These are phyloP conservation scores for Ommatoiulus sabulosus DNA, from an alignment of 2,888 invertebrate genomes.

Conservation along the genomic window DNA sequence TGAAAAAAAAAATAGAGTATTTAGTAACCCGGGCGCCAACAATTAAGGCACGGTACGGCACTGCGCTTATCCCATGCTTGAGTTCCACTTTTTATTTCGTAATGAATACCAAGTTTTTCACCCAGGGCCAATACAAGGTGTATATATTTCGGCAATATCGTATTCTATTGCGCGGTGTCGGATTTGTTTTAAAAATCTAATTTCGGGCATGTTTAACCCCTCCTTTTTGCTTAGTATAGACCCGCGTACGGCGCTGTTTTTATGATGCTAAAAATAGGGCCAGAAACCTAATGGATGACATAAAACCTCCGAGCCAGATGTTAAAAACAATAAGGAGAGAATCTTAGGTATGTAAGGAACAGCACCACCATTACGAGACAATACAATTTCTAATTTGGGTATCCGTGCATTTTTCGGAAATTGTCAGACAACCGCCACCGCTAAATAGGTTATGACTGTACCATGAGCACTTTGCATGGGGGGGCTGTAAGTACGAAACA, in stretches of 20 bases:
- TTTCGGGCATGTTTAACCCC: conserved; percentile 24
- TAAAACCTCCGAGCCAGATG: conserved; percentile 53
- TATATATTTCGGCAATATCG: conserved; percentile 34
- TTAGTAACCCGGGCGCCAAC: too few relatives aligned
- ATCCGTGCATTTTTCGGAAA: conserved; percentile 44
- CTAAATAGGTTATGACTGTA: conserved; percentile 47
- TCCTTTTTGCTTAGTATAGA: background rate
- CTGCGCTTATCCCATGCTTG: background rate
- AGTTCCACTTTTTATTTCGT: background rate
- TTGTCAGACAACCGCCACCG: conserved; percentile 39
- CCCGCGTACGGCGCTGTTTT: conserved; percentile 1
- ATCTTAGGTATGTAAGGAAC: conserved; percentile 53
- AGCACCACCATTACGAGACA: conserved; percentile 53
- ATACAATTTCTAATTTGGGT: conserved; percentile 53
- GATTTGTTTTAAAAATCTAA: conserved; percentile 46
- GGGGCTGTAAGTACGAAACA: background rate
- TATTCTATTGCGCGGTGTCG: conserved; percentile 19
- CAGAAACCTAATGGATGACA: conserved; percentile 52
- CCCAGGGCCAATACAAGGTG: background rate
- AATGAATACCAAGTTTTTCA: background rate
- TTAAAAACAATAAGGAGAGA: conserved; percentile 52
- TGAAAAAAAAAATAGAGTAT: too few relatives aligned
- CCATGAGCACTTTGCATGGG: background rate
- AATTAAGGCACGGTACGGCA: too few relatives aligned
- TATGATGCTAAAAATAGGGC: conserved; percentile 49